A percentile compares a stretch with the other conserved stretches of the same genome.
Conservation (phyloP, 2,888 invertebrate genomes). For the Apodemia hepburni region DNA sequence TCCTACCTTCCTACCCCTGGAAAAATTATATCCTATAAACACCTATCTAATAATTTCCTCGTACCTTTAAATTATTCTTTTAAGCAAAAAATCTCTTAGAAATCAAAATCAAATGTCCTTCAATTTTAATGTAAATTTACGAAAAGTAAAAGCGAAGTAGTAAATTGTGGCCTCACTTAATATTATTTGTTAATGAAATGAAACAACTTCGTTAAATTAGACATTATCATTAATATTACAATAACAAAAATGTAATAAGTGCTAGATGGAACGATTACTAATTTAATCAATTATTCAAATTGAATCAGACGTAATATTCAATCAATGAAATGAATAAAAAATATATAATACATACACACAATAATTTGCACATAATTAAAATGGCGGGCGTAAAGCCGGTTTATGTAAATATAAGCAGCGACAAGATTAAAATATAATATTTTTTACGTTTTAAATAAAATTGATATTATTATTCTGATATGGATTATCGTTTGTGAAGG, state of each 20-base stretch:
- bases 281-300: slow-evolving; percentile 13
- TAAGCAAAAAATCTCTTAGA: too few relatives aligned
- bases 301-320: slow-evolving; percentile 5
- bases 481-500: background rate
- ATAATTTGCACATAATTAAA: slow-evolving; percentile 14
- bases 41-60: too few relatives aligned
- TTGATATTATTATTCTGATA: background rate
- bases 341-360: slow-evolving; percentile 2
- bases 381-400: background rate
- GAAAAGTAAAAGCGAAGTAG: too few relatives aligned
- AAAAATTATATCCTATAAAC: too few relatives aligned
- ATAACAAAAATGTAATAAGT: background rate
- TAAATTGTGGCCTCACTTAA: too few relatives aligned
- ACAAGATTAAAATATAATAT: background rate
- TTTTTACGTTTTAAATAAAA: background rate
- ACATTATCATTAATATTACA: background rate
- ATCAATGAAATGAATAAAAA: slow-evolving; percentile 13
- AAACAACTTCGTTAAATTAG: background rate
- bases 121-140: too few relatives aligned
- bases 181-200: background rate
- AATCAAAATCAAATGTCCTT: too few relatives aligned
- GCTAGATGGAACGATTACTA: background rate
- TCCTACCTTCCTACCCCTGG: too few relatives aligned
- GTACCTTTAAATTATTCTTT: too few relatives aligned
- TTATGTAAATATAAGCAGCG: background rate